Conservation (phyloP, 2,113 vertebrate species). For the Scatophagus argus region DNA sequence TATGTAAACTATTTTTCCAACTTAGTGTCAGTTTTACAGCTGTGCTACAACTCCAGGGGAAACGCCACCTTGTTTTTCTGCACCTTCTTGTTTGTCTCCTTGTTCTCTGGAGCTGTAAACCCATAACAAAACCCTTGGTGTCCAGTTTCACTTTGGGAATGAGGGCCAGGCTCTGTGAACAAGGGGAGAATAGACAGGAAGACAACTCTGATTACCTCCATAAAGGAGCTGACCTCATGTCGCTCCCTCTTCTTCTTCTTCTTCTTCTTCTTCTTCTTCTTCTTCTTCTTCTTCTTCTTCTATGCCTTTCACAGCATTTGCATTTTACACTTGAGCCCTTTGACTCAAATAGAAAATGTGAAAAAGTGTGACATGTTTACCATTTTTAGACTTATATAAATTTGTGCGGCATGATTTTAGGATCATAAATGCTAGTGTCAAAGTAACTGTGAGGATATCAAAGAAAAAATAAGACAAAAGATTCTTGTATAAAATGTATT, state of each 20-base stretch:
- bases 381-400: background rate
- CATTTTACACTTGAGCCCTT: slow-evolving; percentile 15
- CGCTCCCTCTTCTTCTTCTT: slow-evolving; percentile 53
- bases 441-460: background rate
- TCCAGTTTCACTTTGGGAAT: slow-evolving; percentile 79
- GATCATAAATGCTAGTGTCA: background rate
- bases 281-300: slow-evolving; percentile 22
- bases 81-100: slow-evolving; percentile 69
- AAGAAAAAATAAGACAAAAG: background rate
- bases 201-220: slow-evolving; percentile 79
- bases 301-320: slow-evolving; percentile 14
- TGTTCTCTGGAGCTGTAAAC: slow-evolving; percentile 73
- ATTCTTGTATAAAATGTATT: background rate
- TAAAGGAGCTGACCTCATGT: slow-evolving; percentile 80
- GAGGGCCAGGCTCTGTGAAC: slow-evolving; percentile 74
- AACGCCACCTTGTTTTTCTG: slow-evolving; percentile 25
- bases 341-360: background rate
- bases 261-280: slow-evolving; percentile 54
- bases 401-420: background rate
- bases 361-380: background rate
- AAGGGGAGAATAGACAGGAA: slow-evolving; percentile 78
- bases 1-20: slow-evolving; percentile 31
- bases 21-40: slow-evolving; percentile 47
- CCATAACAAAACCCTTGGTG: slow-evolving; percentile 72
- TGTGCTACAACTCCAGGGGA: slow-evolving; percentile 20